Conservation (phyloP, 2,797 vertebrate species). For the Rhadinocentrus ornatus region DNA sequence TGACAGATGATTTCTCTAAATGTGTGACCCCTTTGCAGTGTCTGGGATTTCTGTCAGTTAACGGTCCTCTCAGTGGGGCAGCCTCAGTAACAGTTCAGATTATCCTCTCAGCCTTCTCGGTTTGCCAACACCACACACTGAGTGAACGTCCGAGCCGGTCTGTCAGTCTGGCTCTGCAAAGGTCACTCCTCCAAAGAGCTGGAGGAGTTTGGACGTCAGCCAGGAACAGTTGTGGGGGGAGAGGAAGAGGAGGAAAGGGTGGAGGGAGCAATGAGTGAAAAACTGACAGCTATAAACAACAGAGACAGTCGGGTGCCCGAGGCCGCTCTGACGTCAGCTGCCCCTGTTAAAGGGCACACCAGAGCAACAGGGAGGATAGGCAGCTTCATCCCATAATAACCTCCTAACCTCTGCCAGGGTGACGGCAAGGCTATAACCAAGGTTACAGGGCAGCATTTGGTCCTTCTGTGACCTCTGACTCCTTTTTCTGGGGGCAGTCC, state of each 20-base stretch:
- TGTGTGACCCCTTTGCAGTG: conserved; percentile 14
- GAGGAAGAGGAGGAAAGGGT: background rate
- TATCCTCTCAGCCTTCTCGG: conserved; percentile 32
- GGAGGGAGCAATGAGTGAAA: conserved; percentile 21
- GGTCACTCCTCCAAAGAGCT: conserved; percentile 72
- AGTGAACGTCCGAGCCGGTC: conserved; percentile 34
- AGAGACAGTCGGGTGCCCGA: conserved; percentile 51
- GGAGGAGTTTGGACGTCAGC: conserved; percentile 62
- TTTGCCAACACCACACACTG: conserved; percentile 46
- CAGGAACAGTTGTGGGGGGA: conserved; percentile 45
- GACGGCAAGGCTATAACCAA: background rate
- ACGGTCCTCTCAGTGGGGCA: conserved; percentile 19
- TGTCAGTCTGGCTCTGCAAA: conserved; percentile 69
- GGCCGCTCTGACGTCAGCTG: conserved; percentile 47
- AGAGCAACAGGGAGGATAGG: conserved; percentile 32
- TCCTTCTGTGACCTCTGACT: conserved; percentile 8
- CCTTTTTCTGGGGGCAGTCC: background rate
- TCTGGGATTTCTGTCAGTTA: conserved; percentile 33
- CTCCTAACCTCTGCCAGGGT: conserved; percentile 41
- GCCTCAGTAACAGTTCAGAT: conserved; percentile 43
- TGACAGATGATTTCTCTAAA: conserved; percentile 16
- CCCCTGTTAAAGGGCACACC: conserved; percentile 54
- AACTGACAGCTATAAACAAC: conserved; percentile 66
- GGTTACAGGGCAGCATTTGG: conserved; percentile 9
- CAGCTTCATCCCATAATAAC: conserved; percentile 28